These are phyloP conservation scores for Drosophila prosaltans DNA, from an alignment of 1,140 invertebrate genomes.

Conservation along the genomic window DNA sequence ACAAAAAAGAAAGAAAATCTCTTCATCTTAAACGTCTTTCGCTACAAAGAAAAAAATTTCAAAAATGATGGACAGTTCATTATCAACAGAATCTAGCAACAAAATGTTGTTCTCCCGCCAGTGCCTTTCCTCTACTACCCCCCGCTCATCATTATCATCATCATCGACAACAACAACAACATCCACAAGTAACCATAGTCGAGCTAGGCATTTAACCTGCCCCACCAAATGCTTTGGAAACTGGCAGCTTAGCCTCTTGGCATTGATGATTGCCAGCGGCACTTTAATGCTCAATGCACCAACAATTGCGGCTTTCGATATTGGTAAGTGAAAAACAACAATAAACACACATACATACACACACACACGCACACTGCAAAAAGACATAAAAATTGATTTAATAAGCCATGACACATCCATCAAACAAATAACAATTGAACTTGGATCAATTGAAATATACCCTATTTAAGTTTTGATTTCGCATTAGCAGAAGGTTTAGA, in stretches of 20 bases:
- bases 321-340: conserved; percentile 63
- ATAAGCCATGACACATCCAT: conserved; percentile 25
- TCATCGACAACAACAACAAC: conserved; percentile 24
- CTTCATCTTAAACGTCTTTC: conserved; percentile 2
- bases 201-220: conserved; percentile 36
- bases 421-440: conserved; percentile 18
- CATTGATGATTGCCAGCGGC: conserved; percentile 66
- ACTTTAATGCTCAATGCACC: conserved; percentile 67
- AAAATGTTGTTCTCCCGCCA: conserved; percentile 74
- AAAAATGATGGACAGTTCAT: conserved; percentile 52
- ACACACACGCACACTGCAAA: too few species aligned
- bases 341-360: too few species aligned
- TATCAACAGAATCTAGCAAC: conserved; percentile 26
- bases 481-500: too few species aligned
- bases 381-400: conserved; percentile 20
- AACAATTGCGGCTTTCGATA: conserved; percentile 68
- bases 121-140: conserved; percentile 74
- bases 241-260: conserved; percentile 61
- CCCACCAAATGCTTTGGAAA: conserved; percentile 39
- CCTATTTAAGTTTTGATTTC: neutral
- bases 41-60: conserved; percentile 9
- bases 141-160: conserved; percentile 35
- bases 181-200: conserved; percentile 16
- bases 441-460: conserved; percentile 28
- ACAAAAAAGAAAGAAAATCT: conserved; percentile 1